Percentiles rank a stretch among this genome's conserved stretches.
Evolutionary conservation across 2,113 vertebrate species (phyloP).

Genomic region (Hymenochirus boettgeri): DNA sequence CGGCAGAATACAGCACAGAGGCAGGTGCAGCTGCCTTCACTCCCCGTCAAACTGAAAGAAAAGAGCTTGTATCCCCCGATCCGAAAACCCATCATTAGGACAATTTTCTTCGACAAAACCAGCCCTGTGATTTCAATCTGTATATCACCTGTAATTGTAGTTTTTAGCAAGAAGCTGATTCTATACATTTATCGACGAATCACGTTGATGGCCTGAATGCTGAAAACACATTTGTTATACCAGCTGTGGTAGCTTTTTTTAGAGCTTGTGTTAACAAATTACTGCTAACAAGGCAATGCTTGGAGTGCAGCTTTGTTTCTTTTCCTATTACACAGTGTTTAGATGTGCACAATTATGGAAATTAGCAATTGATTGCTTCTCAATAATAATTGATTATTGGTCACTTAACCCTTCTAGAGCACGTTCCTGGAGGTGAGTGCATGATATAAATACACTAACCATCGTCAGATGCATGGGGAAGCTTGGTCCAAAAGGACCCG

Average conservation of each 20-base stretch:
- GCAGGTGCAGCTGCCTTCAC: constrained; percentile 98
- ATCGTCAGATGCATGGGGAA: constrained; percentile 47
- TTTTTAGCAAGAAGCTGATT: constrained; percentile 98
- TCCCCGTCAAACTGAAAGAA: constrained; percentile 80
- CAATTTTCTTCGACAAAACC: constrained; percentile 98
- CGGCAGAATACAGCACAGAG: constrained; percentile 88
- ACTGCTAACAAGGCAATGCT: constrained; percentile 78
- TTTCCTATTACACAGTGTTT: constrained; percentile 84
- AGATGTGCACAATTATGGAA: constrained; percentile 94
- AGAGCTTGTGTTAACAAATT: constrained; percentile 83
- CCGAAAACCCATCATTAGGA: constrained; percentile 98
- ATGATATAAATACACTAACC: constrained; percentile 65
- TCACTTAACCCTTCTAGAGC: constrained; percentile 69
- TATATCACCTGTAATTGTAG: constrained; percentile 99
- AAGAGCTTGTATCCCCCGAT: constrained; percentile 78
- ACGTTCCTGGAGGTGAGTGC: constrained; percentile 65
- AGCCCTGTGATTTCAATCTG: constrained; percentile 99
- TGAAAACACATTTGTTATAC: constrained; percentile 86
- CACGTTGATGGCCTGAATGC: constrained; percentile 81
- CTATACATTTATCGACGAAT: constrained; percentile 98
- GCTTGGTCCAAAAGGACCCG: constrained; percentile 61
- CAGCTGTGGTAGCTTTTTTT: constrained; percentile 97
- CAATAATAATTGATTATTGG: constrained; percentile 82
- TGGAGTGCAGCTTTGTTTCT: constrained; percentile 85
- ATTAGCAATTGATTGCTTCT: constrained; percentile 88